Percentiles rank a stretch among this genome's conserved stretches.
Conservation (phyloP, 1,140 invertebrate genomes). For the Achroia grisella region DNA sequence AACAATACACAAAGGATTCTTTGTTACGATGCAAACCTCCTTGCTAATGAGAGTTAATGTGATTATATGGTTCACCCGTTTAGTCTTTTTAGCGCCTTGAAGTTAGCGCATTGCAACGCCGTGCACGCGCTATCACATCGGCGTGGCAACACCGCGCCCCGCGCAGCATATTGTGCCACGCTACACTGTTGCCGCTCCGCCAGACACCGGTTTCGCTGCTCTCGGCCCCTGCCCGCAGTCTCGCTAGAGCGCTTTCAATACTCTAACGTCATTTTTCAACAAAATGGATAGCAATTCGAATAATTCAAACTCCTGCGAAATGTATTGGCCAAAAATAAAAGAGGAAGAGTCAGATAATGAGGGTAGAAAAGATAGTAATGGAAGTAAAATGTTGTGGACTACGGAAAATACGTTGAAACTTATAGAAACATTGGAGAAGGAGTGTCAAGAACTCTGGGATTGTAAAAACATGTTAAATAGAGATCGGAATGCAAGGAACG, state of each 20-base stretch:
- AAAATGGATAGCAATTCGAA: conserved; percentile 50
- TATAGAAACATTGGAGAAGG: conserved; percentile 43
- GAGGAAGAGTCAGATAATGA: conserved; percentile 40
- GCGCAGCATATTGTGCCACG: conserved; percentile 8
- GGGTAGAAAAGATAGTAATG: conserved; percentile 13
- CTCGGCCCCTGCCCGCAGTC: conserved; percentile 42
- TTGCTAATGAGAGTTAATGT: conserved; percentile 33
- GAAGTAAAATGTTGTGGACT: conserved; percentile 33
- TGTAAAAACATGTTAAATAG: conserved; percentile 41
- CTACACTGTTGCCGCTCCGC: conserved; percentile 46
- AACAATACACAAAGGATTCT: conserved; percentile 10
- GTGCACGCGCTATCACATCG: conserved; percentile 2
- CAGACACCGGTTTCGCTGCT: conserved; percentile 50
- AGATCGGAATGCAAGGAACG: conserved; percentile 32
- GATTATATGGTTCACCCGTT: conserved; percentile 19
- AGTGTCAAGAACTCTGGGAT: conserved; percentile 57
- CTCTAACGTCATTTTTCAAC: conserved; percentile 24
- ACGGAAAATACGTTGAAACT: conserved; percentile 50
- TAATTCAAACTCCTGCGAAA: conserved; percentile 43
- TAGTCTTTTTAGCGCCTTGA: conserved; percentile 26
- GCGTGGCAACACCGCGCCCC: conserved; percentile 30
- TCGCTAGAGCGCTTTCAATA: conserved; percentile 53
- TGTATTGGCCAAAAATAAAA: conserved; percentile 35
- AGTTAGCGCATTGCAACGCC: conserved; percentile 24
- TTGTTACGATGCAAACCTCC: conserved; percentile 15